phyloP scores from a whole-genome alignment of 2,888 invertebrate genomes.

The Meganola albula region DNA sequence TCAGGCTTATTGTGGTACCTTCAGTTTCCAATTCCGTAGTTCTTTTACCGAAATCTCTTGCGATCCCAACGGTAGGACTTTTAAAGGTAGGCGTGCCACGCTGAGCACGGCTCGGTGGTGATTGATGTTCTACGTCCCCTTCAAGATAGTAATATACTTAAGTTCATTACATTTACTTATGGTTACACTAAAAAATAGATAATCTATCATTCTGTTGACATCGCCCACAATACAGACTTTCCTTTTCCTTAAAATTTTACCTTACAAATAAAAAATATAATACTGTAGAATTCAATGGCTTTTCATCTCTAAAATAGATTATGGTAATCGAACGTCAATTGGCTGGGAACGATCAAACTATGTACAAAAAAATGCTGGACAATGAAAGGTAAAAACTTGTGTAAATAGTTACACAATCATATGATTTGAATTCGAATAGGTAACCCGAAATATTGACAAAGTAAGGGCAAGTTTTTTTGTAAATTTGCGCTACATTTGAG shows the following conservation, averaged over 20 bases:
- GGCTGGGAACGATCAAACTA: constrained; percentile 13
- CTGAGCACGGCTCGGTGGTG: constrained; percentile 43
- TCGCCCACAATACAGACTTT: too few species aligned
- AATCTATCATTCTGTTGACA: too few species aligned
- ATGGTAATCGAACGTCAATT: constrained; percentile 21
- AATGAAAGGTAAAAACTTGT: constrained; percentile 17
- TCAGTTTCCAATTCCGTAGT: constrained; percentile 50
- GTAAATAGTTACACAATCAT: constrained; percentile 11
- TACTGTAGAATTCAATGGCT: constrained; percentile 20
- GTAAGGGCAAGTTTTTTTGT: constrained; percentile 21
- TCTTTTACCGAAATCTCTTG: constrained; percentile 70
- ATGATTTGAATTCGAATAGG: constrained; percentile 31
- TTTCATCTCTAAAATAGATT: constrained; percentile 15
- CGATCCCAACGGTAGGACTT: constrained; percentile 59
- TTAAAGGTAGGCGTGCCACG: constrained; percentile 65
- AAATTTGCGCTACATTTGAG: constrained; percentile 34
- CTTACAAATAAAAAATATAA: constrained; percentile 10
- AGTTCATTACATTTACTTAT: constrained; percentile 10
- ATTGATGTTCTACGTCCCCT: constrained; percentile 59
- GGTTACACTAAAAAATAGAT: constrained; percentile 2
- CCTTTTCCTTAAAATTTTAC: too few species aligned
- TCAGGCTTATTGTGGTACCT: constrained; percentile 47
- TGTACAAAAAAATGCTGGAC: constrained; percentile 10
- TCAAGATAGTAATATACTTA: constrained; percentile 20
- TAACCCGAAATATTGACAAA: constrained; percentile 11